Evolutionary conservation across 2,113 vertebrate genomes (phyloP).

Genomic region (Candoia aspera): DNA sequence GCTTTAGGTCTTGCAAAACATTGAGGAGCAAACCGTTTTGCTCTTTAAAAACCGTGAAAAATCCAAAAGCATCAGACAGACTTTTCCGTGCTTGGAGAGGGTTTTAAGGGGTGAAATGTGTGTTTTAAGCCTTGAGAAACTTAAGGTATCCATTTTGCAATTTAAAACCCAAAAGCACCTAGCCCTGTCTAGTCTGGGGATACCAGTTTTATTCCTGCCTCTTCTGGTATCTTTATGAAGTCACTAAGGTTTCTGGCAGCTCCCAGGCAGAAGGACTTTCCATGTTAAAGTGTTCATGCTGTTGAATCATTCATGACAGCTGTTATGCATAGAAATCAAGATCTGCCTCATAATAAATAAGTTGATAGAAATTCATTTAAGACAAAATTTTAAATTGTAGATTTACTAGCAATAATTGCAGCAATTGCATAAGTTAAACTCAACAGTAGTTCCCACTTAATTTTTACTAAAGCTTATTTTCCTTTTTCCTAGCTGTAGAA

Average conservation of each 20-base stretch:
- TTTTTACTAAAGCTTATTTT: slow-evolving; percentile 25
- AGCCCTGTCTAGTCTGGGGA: neutral
- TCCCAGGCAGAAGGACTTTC: neutral
- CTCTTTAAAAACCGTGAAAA: no score
- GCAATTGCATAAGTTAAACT: slow-evolving; percentile 2
- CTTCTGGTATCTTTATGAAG: neutral
- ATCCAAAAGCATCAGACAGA: no score
- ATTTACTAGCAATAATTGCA: neutral
- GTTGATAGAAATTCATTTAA: neutral
- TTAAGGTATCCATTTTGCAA: neutral
- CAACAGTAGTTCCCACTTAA: neutral
- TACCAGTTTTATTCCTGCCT: neutral
- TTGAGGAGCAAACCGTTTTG: no score
- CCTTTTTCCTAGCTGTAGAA: slow-evolving; percentile 62
- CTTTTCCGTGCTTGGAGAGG: no score
- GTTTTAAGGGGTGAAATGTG: neutral
- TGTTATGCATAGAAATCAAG: neutral
- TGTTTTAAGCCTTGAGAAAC: neutral
- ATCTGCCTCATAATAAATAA: neutral
- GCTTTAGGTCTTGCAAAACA: no score
- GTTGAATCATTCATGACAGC: neutral
- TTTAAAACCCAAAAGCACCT: neutral
- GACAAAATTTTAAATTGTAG: neutral
- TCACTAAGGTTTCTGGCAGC: neutral
- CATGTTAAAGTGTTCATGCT: neutral